Percentiles rank a stretch among this genome's conserved stretches.
phyloP scores from a whole-genome alignment of 2,888 invertebrate genomes.

The Caradrina clavipalpis region DNA sequence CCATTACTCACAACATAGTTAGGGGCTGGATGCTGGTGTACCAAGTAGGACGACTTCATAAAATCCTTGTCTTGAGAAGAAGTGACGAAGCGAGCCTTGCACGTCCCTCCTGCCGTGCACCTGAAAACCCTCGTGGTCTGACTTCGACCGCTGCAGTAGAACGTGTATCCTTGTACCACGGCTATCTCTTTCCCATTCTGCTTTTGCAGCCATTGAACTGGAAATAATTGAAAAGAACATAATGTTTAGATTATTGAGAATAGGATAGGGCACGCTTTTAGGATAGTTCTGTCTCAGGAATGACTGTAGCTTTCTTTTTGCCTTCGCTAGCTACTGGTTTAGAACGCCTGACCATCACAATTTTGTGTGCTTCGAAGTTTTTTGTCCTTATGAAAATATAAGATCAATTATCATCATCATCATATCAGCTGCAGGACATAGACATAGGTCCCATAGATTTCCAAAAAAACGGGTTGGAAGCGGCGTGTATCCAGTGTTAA shows the following conservation, averaged over 20 bases:
- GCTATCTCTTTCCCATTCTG: constrained; percentile 65
- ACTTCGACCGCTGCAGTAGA: constrained; percentile 55
- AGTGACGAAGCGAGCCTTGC: constrained; percentile 33
- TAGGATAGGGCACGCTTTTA: neutral
- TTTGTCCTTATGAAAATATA: no score
- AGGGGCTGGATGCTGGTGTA: constrained; percentile 17
- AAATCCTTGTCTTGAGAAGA: constrained; percentile 9
- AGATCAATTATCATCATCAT: no score
- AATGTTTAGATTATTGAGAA: neutral
- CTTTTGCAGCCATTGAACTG: constrained; percentile 55
- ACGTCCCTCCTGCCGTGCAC: constrained; percentile 31
- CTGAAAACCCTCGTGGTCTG: constrained; percentile 10
- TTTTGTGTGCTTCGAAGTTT: no score
- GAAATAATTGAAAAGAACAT: neutral
- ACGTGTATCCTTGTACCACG: constrained; percentile 69
- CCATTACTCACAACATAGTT: constrained; percentile 15
- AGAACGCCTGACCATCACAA: no score
- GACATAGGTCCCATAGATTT: no score
- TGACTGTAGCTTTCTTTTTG: neutral
- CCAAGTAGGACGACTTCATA: constrained; percentile 4
- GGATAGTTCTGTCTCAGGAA: neutral
- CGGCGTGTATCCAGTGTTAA: no score
- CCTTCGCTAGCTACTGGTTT: neutral
- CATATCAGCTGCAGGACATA: no score
- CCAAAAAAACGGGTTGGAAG: no score